Conservation (phyloP, 2,113 vertebrate species). For the Brachypodius melanocephalos region DNA sequence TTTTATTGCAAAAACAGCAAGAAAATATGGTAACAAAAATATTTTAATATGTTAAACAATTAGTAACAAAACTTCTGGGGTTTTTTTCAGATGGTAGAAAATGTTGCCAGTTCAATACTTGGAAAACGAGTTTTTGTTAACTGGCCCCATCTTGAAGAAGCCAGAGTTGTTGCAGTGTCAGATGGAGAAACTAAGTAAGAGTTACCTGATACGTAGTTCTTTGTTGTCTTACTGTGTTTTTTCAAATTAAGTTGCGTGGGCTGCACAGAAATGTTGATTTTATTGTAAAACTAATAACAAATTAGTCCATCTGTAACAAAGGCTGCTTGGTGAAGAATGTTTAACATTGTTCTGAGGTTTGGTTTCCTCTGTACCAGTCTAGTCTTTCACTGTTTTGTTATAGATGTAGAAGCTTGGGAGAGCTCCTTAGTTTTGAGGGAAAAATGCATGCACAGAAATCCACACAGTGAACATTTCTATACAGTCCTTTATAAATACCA, state of each 20-base stretch:
- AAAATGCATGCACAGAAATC: background rate
- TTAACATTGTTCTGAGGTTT: background rate
- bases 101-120: slow-evolving; percentile 77
- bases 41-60: background rate
- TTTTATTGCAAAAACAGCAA: background rate
- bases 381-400: background rate
- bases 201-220: background rate
- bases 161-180: slow-evolving; percentile 89
- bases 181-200: slow-evolving; percentile 92
- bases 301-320: background rate
- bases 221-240: background rate
- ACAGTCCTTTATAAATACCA: background rate
- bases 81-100: slow-evolving; percentile 79
- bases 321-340: background rate
- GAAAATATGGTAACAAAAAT: background rate
- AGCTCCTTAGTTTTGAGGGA: background rate
- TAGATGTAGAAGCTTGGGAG: background rate
- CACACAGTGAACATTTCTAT: background rate
- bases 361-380: background rate
- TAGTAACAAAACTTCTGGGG: background rate
- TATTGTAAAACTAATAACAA: background rate
- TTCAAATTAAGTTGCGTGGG: background rate
- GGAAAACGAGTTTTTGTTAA: slow-evolving; percentile 91
- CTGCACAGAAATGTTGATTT: background rate
- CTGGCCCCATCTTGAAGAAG: slow-evolving; percentile 98